Base-by-base conservation (phyloP, 2,888 invertebrate species). In the Teleiodes luculella region DNA sequence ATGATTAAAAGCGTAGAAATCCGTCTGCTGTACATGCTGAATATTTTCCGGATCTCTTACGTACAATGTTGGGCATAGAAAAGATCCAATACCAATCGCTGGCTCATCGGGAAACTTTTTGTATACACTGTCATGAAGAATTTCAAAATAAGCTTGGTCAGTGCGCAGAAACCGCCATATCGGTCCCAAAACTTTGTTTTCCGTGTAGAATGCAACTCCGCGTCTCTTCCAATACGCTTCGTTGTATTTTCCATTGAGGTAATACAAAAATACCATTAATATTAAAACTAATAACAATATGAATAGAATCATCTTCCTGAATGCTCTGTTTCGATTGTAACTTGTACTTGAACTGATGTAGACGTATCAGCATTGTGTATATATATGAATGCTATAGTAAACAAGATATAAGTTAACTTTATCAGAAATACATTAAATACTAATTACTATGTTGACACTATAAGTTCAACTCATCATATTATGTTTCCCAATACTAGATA, bases 141-240 rank as follows among this genome's bases (percentile, higher is more conserved):
- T 62, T 65, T 78, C 65, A 50, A 80, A 82, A 7, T 80, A 39
- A 0, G 81, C 43, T 47, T 61, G 65, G 10, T 72, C 60, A 24
- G 60, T 62, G 0, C 53, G 58, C 0, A 74, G 0, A 45, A 64
- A 83, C 8, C 75, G 68, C 74, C 74, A 79, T 14, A 76, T 66
- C 0, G 73, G 63, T 3, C 82, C 83, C 10, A 67, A 52, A 0
- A 68, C 50, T 53, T 67, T 80, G 52, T 75, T 68, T 46, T 65
- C 67, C 0, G 61, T 56, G 16, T 76, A 58, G 46, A 78, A 80
- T 1, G 57, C 45, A 0, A 82, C 80, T 0, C 78, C 77, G 10
- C 78, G 76, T 59, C 69, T 80, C 16, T 61, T 74, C 81, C 83
- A 83, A 50, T 83, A 83, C 1, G 41, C 30, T 43, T 79, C 67